These are phyloP conservation scores for Staurois parvus DNA, from an alignment of 2,797 vertebrate species.

Conservation along the genomic window DNA sequence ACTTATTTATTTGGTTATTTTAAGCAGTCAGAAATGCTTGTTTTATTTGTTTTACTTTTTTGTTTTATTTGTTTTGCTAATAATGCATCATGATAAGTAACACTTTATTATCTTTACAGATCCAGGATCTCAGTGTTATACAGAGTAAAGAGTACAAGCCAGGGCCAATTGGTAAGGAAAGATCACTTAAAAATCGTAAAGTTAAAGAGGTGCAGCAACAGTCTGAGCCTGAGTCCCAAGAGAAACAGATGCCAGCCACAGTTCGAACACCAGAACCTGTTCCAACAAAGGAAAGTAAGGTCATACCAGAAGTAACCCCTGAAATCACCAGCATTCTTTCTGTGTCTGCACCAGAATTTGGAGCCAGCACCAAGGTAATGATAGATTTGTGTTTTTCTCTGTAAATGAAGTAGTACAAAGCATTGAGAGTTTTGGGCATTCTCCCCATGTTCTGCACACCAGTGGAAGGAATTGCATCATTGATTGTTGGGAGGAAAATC, in stretches of 20 bases:
- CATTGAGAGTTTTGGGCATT: no score
- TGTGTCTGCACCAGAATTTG: constrained; percentile 91
- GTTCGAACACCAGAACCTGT: constrained; percentile 85
- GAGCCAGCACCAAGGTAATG: constrained; percentile 87
- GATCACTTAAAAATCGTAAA: constrained; percentile 96
- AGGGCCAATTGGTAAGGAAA: constrained; percentile 97
- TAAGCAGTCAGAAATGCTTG: no score
- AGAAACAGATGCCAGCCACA: constrained; percentile 81
- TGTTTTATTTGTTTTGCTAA: no score
- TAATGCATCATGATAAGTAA: no score
- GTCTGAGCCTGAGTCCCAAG: constrained; percentile 87
- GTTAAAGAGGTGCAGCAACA: constrained; percentile 93
- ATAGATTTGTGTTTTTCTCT: not conserved
- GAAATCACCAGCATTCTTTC: constrained; percentile 97
- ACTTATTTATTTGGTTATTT: no score
- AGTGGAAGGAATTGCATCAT: no score
- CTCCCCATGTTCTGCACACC: no score
- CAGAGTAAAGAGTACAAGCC: constrained; percentile 98
- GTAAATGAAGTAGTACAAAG: no score
- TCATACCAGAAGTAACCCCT: constrained; percentile 84
- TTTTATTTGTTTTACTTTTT: no score
- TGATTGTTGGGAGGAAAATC: no score
- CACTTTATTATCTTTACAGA: constrained; percentile 72
- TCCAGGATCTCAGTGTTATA: constrained; percentile 90
- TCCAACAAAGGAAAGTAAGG: constrained; percentile 83